A percentile compares a stretch with the other conserved stretches of the same genome.
Conservation (phyloP, 1,140 invertebrate genomes). For the Caerostris extrusa region DNA sequence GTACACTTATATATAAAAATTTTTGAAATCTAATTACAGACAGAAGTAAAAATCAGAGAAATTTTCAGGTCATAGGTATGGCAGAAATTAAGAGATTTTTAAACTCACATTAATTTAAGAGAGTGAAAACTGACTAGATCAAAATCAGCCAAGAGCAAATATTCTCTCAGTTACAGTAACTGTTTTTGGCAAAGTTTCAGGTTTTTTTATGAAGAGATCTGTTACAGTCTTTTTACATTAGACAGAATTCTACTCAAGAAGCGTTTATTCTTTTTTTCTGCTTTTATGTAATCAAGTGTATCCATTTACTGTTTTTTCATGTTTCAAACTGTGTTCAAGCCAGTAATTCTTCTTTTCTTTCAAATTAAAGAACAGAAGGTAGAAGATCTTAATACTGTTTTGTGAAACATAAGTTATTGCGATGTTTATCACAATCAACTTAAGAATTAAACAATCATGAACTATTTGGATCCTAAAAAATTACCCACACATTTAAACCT, state of each 20-base stretch:
- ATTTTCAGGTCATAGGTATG: neutral
- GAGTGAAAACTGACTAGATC: neutral
- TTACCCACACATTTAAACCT: neutral
- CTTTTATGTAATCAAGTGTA: slow-evolving; percentile 7
- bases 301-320: neutral
- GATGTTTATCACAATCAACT: neutral
- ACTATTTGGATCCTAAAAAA: neutral
- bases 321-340: neutral
- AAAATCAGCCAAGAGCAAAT: neutral
- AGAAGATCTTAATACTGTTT: neutral
- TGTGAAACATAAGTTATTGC: neutral
- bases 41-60: neutral
- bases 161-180: neutral
- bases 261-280: neutral
- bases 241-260: neutral
- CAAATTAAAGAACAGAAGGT: neutral
- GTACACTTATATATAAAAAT: neutral
- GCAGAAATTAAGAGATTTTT: neutral
- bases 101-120: neutral
- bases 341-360: neutral
- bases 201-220: neutral
- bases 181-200: slow-evolving; percentile 1
- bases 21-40: neutral
- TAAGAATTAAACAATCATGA: neutral
- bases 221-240: neutral